Base-by-base conservation (phyloP, 64 coral and sea anemone species). In the Catalaphyllia jardinei region DNA sequence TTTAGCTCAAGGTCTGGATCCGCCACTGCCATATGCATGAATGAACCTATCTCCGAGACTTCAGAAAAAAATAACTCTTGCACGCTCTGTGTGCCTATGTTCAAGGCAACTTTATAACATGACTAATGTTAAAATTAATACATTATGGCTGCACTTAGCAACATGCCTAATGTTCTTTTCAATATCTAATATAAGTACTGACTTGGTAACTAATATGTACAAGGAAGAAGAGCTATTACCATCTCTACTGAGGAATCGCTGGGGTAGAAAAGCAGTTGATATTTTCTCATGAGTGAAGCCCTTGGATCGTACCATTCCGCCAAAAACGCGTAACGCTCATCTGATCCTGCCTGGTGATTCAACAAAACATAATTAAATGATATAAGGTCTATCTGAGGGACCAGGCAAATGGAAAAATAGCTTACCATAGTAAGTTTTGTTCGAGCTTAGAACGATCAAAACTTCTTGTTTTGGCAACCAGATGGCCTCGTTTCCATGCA, bases 231-330 rank as follows among this genome's bases (percentile, higher is more conserved):
- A 50, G 16, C 1, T 4, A 11, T 71, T 85, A 96, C 95, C 95
- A 96, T 96, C 67, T 96, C 95, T 10, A 96, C 95, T 22, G 95
- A 87, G 14, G 80, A 89, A 82, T 96, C 95, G 67, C 82, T 86
- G 52, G 95, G 87, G 74, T 96, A 96, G 74, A 74, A 96, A 49
- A 96, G 62, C 14, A 96, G 95, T 73, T 96, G 95, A 55, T 96
- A 96, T 65, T 93, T 96, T 93, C 91, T 93, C 88, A 93, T 96
- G 33, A 96, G 74, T 24, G 95, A 87, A 76, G 95, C 95, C 65
- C 87, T 88, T 5, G 95, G 91, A 79, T 96, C 91, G 52, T 93
- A 96, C 94, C 94, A 96, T 89, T 96, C 94, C 31, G 94, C 94
- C 67, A 96, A 76, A 87, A 96, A 96, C 0, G 94, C 94, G 82